Conservation (phyloP, 1,140 invertebrate species). For the Aplysia californica region DNA sequence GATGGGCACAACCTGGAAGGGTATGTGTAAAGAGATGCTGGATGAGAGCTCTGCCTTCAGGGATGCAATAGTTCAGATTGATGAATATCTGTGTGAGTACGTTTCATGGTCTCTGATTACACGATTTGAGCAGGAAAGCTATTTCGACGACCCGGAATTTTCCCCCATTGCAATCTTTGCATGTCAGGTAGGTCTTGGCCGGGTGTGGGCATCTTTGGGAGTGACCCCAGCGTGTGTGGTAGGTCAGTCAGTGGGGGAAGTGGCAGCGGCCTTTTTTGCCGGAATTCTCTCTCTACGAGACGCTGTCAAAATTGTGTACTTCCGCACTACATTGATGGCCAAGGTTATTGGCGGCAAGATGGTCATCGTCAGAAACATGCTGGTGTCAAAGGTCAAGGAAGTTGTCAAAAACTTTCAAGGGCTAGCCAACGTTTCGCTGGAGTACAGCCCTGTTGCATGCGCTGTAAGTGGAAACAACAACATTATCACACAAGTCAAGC, state of each 20-base stretch:
- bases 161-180: slow-evolving; percentile 51
- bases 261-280: slow-evolving; percentile 46
- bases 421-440: slow-evolving; percentile 43
- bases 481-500: slow-evolving; percentile 27
- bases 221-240: slow-evolving; percentile 44
- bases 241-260: slow-evolving; percentile 56
- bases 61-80: slow-evolving; percentile 35
- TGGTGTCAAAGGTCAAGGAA: slow-evolving; percentile 29
- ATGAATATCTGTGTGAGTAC: slow-evolving; percentile 30
- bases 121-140: slow-evolving; percentile 23
- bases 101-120: slow-evolving; percentile 36
- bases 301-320: slow-evolving; percentile 52
- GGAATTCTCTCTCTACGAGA: slow-evolving; percentile 40
- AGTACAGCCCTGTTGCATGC: slow-evolving; percentile 44
- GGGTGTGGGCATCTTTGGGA: slow-evolving; percentile 43
- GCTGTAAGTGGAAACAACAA: slow-evolving; percentile 45
- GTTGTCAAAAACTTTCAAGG: slow-evolving; percentile 24
- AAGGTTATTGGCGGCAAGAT: slow-evolving; percentile 42
- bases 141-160: slow-evolving; percentile 38
- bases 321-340: slow-evolving; percentile 38
- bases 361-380: slow-evolving; percentile 41
- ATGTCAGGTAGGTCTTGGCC: slow-evolving; percentile 46
- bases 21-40: slow-evolving; percentile 44
- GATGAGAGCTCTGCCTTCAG: slow-evolving; percentile 25
- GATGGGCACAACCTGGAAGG: slow-evolving; percentile 45